Evolutionary conservation across 2,888 invertebrate genomes (phyloP).

Genomic region (Agapetus fuscipes): DNA sequence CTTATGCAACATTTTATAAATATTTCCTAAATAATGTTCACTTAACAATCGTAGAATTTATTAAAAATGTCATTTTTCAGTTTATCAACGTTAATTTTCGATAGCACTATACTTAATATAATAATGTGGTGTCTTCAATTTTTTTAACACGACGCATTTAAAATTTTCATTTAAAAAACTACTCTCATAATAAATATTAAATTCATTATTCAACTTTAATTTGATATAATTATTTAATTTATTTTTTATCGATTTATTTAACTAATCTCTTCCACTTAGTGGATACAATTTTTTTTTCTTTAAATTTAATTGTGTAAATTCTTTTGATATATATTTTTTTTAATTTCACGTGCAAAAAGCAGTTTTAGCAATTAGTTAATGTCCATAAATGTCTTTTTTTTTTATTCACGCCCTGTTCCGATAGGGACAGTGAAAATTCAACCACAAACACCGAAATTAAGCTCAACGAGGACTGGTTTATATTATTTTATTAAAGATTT

Average conservation of each 20-base stretch:
- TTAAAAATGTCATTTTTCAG: constrained; percentile 5
- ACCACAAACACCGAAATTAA: constrained; percentile 20
- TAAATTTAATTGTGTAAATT: constrained; percentile 10
- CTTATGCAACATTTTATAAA: no score
- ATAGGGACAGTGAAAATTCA: constrained; percentile 2
- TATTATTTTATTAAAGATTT: constrained; percentile 2
- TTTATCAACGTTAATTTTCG: background rate
- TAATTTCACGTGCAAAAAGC: constrained; percentile 16
- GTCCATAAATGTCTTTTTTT: background rate
- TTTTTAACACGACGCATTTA: no score
- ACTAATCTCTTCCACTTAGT: constrained; percentile 18
- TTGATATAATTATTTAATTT: no score
- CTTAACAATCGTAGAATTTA: no score
- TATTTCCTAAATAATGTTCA: no score
- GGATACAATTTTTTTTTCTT: constrained; percentile 16
- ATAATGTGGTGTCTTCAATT: no score
- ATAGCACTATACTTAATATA: no score
- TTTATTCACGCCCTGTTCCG: background rate
- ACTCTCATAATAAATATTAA: constrained; percentile 2
- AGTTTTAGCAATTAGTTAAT: constrained; percentile 9
- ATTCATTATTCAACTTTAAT: background rate
- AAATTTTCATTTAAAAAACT: no score
- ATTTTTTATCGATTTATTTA: constrained; percentile 8
- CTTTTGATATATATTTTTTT: constrained; percentile 10
- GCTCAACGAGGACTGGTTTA: constrained; percentile 18